Evolutionary conservation across 2,113 vertebrate species (phyloP), one percentile per base, ranked within the genome.

Genomic region (Xyrauchen texanus): DNA sequence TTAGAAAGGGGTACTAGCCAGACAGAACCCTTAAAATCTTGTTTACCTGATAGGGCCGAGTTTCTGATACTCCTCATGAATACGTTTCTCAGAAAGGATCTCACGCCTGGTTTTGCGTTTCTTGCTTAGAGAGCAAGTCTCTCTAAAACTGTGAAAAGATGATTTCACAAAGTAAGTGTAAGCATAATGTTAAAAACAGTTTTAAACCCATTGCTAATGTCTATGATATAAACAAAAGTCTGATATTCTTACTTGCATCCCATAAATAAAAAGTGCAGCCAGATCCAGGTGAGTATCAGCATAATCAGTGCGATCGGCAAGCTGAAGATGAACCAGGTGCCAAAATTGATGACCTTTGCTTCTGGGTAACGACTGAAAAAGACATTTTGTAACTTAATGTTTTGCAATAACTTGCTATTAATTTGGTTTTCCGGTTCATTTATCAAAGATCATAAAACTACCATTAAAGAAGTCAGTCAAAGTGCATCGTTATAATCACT

Each of bases 291-390:
- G 86, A 99, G 89, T 21, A 98, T 88, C 91, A 99, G 87, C 95
- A 98, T 96, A 91, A 99, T 94, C 87, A 99, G 89, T 45, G 96
- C 95, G 66, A 99, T 94, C 66, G 98, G 98, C 67, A 98, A 93
- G 82, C 97, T 98, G 93, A 99, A 99, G 88, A 99, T 94, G 88
- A 99, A 98, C 98, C 97, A 99, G 0, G 96, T 98, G 62, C 98
- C 98, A 5, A 98, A 99, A 91, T 99, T 98, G 73, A 99, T 95
- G 79, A 96, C 94, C 60, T 99, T 95, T 0, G 96, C 95, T 0
- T 93, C 93, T 0, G 98, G 98, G 49, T 99, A 99, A 64, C 98
- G 97, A 70, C 98, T 99, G 89, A 51, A 82, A 87, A 81, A 83
- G n/a, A 42, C 11, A 5, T 52, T 42, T 45, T 21, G 15, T 9